Evolutionary conservation across 2,113 vertebrate genomes (phyloP).

Genomic region (Brachyhypopomus gauderio): DNA sequence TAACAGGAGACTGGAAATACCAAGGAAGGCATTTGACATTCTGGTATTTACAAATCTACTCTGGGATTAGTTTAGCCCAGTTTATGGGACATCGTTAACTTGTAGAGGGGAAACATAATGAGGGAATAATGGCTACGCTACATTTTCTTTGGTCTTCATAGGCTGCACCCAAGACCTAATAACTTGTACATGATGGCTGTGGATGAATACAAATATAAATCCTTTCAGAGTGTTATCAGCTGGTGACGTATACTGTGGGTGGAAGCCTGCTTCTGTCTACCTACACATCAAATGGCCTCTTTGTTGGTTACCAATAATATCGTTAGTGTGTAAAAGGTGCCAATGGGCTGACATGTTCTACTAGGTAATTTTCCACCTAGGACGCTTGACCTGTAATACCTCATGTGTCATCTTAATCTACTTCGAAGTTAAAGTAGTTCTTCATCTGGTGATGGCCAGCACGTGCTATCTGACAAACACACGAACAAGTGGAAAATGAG

Average conservation of each 20-base stretch:
- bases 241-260: not conserved
- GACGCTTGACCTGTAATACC: not conserved
- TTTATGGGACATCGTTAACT: not conserved
- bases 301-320: too few species aligned
- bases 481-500: too few species aligned
- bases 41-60: not conserved
- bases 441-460: too few species aligned
- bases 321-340: too few species aligned
- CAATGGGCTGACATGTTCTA: not conserved
- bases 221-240: not conserved
- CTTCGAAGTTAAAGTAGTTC: too few species aligned
- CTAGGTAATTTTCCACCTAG: not conserved
- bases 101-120: not conserved
- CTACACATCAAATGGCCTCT: not conserved
- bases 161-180: not conserved
- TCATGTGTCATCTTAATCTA: too few species aligned
- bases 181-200: slow-evolving; percentile 1
- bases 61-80: not conserved
- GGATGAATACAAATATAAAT: not conserved
- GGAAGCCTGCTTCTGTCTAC: not conserved
- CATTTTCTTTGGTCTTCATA: not conserved
- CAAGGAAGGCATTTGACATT: not conserved
- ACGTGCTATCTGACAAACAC: too few species aligned
- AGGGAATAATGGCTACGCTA: not conserved
- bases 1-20: too few species aligned